Evolutionary conservation across 2,113 vertebrate species (phyloP).

Genomic region (Bombycilla garrulus): DNA sequence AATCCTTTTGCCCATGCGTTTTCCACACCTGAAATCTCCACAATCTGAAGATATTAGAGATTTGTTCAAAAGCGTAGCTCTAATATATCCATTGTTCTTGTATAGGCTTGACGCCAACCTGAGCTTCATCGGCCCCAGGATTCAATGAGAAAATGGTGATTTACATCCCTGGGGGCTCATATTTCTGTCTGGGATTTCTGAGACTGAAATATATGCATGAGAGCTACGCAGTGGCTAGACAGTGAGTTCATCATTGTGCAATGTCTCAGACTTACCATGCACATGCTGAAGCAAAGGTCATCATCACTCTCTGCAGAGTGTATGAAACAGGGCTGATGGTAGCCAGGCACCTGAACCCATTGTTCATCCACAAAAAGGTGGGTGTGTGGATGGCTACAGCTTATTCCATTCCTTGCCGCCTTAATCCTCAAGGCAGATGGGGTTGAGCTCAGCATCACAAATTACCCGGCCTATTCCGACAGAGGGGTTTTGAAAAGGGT

Average conservation of each 20-base stretch:
- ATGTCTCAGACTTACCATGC: background rate
- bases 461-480: background rate
- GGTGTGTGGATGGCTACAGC: background rate
- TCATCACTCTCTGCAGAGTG: background rate
- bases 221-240: slow-evolving; percentile 15
- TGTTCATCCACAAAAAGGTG: background rate
- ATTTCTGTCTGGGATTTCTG: slow-evolving; percentile 22
- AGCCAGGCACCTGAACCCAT: background rate
- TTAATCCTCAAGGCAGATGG: background rate
- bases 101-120: background rate
- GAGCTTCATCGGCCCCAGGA: background rate
- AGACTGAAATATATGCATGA: background rate
- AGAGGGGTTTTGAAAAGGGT: background rate
- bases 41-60: background rate
- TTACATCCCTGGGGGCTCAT: background rate
- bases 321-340: background rate
- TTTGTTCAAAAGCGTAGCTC: background rate
- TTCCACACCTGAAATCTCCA: background rate
- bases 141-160: background rate
- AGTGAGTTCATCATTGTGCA: background rate
- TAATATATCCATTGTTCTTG: background rate
- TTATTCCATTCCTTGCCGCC: background rate
- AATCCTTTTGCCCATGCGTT: background rate
- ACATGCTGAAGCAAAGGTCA: background rate
- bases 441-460: background rate